phyloP scores from a whole-genome alignment of 2,113 vertebrate genomes.

The Xyrauchen texanus region DNA sequence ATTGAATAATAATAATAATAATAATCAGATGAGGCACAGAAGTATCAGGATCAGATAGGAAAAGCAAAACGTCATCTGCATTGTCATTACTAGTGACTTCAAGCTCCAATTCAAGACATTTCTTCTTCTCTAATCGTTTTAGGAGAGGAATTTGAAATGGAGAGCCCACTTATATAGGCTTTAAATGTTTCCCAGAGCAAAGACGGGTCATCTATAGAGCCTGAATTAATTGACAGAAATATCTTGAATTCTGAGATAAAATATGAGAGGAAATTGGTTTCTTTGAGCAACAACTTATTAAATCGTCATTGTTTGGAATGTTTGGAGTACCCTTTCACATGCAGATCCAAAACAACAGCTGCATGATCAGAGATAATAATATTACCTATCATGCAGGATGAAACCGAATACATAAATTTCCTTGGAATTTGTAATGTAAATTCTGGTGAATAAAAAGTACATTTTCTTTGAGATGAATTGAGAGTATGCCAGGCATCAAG shows the following conservation, averaged over 20 bases:
- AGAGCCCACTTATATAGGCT: not conserved
- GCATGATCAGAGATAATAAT: slow-evolving; percentile 7
- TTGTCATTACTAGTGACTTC: not conserved
- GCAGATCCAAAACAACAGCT: not conserved
- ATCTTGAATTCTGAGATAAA: slow-evolving; percentile 5
- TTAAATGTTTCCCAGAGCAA: not conserved
- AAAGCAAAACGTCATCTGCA: too few relatives aligned
- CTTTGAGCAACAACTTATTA: not conserved
- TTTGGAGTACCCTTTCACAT: not conserved
- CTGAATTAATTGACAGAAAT: slow-evolving; percentile 1
- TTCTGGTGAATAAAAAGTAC: not conserved
- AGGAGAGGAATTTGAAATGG: too few relatives aligned
- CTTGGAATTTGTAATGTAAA: too few relatives aligned
- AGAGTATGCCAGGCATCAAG: not conserved
- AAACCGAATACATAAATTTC: not conserved
- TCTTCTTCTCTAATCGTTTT: not conserved
- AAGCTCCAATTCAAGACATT: not conserved
- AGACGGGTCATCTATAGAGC: not conserved
- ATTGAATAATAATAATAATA: too few relatives aligned
- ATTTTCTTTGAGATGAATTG: not conserved
- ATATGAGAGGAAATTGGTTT: not conserved
- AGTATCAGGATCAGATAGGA: too few relatives aligned
- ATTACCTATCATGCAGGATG: not conserved
- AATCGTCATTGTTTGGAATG: not conserved
- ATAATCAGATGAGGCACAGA: too few relatives aligned